These are phyloP conservation scores for Neoscelio sp. DNA, from an alignment of 2,888 invertebrate genomes.

Conservation along the genomic window DNA sequence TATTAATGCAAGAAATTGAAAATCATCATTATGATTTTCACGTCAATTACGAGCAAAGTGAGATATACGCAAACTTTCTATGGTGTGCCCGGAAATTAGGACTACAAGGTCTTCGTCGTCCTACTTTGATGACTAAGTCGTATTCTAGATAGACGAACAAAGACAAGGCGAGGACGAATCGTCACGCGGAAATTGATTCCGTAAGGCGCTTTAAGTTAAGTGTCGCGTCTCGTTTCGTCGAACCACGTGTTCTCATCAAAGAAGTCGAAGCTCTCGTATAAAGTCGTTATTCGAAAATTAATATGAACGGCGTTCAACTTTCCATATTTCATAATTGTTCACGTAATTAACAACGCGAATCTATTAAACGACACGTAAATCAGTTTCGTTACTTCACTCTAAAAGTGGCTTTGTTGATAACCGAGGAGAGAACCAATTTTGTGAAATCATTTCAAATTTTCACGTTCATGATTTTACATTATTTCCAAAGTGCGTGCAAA, in stretches of 20 bases:
- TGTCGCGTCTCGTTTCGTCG: not conserved
- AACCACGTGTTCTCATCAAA: not conserved
- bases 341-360: too few relatives aligned
- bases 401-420: too few relatives aligned
- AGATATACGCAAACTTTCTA: not conserved
- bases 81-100: not conserved
- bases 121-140: slow-evolving; percentile 28
- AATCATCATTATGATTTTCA: too few relatives aligned
- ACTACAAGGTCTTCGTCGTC: not conserved
- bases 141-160: slow-evolving; percentile 30
- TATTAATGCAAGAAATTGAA: too few relatives aligned
- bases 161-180: slow-evolving; percentile 48
- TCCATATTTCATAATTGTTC: too few relatives aligned
- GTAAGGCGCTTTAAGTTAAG: slow-evolving; percentile 25
- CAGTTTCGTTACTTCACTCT: too few relatives aligned
- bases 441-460: too few relatives aligned
- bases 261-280: not conserved
- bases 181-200: slow-evolving; percentile 32
- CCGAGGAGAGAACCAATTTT: too few relatives aligned
- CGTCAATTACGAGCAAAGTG: too few relatives aligned
- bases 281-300: slow-evolving; percentile 6
- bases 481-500: too few relatives aligned
- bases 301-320: not conserved
- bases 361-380: too few relatives aligned
- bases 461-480: too few relatives aligned